Conservation (phyloP, 2,888 invertebrate genomes). For the Oeneis ivallda region DNA sequence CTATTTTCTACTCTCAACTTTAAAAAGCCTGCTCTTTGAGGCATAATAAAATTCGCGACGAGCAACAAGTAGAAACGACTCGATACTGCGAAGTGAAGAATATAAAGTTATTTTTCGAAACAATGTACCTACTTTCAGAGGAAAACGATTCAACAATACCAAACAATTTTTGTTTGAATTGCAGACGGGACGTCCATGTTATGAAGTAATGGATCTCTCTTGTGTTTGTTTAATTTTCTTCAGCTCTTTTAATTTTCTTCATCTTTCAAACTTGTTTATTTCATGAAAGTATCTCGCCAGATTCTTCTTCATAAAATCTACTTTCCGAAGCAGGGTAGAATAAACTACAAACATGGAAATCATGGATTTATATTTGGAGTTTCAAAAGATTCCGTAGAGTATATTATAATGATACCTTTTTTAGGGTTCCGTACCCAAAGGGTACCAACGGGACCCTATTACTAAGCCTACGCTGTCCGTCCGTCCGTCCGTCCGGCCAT, state of each 20-base stretch:
- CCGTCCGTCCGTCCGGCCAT: too few relatives aligned
- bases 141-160: constrained; percentile 21
- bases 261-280: not conserved
- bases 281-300: not conserved
- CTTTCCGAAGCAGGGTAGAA: too few relatives aligned
- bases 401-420: too few relatives aligned
- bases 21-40: constrained; percentile 24
- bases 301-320: not conserved
- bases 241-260: not conserved
- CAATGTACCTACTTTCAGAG: constrained; percentile 34
- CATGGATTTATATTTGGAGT: too few relatives aligned
- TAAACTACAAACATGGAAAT: too few relatives aligned
- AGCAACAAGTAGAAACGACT: constrained; percentile 38
- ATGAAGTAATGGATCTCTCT: constrained; percentile 5
- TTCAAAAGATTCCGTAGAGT: too few relatives aligned
- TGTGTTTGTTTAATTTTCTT: not conserved
- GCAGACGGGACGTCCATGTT: constrained; percentile 1
- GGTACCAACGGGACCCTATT: too few relatives aligned
- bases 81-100: constrained; percentile 31
- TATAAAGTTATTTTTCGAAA: constrained; percentile 36
- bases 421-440: too few relatives aligned
- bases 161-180: constrained; percentile 27
- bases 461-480: too few relatives aligned
- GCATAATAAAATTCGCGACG: constrained; percentile 30
- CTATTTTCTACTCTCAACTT: constrained; percentile 23